These are phyloP conservation scores for Falco berigora DNA, from an alignment of 2,797 vertebrate genomes.

Conservation along the genomic window DNA sequence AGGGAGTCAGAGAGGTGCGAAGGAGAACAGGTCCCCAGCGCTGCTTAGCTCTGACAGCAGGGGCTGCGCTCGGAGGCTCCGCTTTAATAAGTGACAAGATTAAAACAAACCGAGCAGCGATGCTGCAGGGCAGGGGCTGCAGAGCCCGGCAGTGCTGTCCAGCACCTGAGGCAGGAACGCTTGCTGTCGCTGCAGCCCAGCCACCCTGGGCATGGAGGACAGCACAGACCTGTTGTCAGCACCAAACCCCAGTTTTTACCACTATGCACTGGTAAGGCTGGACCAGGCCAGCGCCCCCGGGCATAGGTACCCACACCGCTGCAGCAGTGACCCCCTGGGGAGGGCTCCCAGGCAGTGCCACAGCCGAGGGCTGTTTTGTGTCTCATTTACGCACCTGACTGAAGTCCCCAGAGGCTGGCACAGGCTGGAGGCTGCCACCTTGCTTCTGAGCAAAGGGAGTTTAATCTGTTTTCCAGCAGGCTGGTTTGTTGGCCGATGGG, in stretches of 20 bases:
- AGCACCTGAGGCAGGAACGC: neutral
- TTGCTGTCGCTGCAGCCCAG: neutral
- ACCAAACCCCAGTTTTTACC: neutral
- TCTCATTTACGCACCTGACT: neutral
- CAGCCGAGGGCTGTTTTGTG: accelerated
- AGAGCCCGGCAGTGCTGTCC: neutral
- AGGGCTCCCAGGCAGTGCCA: neutral
- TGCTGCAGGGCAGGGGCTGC: neutral
- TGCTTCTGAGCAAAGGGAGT: neutral
- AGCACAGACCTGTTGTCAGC: neutral
- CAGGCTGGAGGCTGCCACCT: neutral
- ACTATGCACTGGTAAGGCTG: neutral
- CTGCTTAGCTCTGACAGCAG: neutral
- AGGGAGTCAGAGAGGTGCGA: neutral
- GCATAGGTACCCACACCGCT: neutral
- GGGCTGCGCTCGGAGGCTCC: neutral
- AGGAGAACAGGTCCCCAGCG: neutral
- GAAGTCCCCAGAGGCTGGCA: neutral
- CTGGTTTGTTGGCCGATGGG: neutral
- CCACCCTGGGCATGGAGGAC: neutral
- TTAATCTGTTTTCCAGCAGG: neutral
- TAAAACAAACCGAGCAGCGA: neutral
- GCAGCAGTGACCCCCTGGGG: accelerated
- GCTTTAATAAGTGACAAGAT: neutral
- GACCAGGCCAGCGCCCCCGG: accelerated